Evolutionary conservation across 92 coral and sea anemone species (phyloP).

Genomic region (Phenganax stokvisi): DNA sequence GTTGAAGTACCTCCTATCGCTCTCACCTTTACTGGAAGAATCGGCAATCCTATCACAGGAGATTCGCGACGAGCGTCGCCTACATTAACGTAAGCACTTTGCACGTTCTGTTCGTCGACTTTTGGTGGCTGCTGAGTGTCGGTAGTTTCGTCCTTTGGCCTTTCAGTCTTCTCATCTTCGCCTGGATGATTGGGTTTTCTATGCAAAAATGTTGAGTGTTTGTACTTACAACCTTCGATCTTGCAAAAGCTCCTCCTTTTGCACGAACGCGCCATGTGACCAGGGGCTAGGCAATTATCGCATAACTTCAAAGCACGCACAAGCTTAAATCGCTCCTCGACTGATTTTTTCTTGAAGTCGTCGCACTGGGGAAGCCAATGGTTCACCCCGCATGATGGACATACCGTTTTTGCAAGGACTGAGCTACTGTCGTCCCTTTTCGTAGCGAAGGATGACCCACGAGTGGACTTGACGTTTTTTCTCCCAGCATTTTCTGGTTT

Average conservation of each 20-base stretch:
- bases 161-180: background rate
- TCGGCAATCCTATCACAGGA: background rate
- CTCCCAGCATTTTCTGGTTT: constrained; percentile 21
- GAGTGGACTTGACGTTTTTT: constrained; percentile 7
- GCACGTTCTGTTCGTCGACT: background rate
- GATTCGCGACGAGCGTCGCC: too few relatives aligned
- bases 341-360: constrained; percentile 6
- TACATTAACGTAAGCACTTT: background rate
- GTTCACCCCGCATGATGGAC: constrained; percentile 16
- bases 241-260: constrained; percentile 35
- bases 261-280: constrained; percentile 41
- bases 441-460: constrained; percentile 41
- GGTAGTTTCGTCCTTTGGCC: background rate
- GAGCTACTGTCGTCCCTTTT: constrained; percentile 23
- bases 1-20: background rate
- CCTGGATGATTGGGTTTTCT: background rate
- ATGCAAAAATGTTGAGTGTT: constrained; percentile 38
- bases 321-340: constrained; percentile 18
- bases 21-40: constrained; percentile 37
- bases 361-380: constrained; percentile 32
- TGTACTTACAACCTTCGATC: constrained; percentile 22
- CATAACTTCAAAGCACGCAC: constrained; percentile 24
- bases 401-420: background rate
- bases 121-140: too few relatives aligned
- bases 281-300: constrained; percentile 41